Base-by-base conservation (phyloP, 2,113 vertebrate genomes). In the Apistogramma diplotaenia region DNA sequence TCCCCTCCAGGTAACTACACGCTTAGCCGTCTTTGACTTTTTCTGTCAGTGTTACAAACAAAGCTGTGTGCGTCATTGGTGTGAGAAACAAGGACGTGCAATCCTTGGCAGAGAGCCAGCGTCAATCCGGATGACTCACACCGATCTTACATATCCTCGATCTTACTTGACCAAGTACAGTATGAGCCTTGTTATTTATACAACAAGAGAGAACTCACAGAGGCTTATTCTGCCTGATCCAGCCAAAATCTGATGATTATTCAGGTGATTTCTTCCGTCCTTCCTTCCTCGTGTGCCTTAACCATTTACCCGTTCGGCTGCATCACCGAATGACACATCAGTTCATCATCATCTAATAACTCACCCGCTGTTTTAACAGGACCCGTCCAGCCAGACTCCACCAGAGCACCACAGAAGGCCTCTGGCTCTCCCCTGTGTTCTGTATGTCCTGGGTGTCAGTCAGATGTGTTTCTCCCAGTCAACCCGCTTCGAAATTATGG, bases 11-110 rank as follows among this genome's bases (percentile, higher is more conserved):
- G 79, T 61, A 29, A 31, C n/a, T 2, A 61, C 15, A 21, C 3
- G 8, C 70, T 76, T 9, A 31, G 54, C 65, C 6, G 25, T 76
- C 72, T 79, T 51, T 67, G 74, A 79, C 49, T 61, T 70, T 29
- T 59, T 58, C 19, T 73, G 72, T 59, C 75, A 37, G 59, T 31
- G 75, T 43, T 40, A 35, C 15, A 56, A 73, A 84, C 31, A 67
- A 76, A 88, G 76, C 73, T 21, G 49, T 18, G 33, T 4, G 29
- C 33, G 67, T 83, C 49, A 54, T 8, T 54, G 67, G 77, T 61
- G 71, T 73, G 57, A 75, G 73, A 62, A 75, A 62, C 74, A 25
- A 80, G 84, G 73, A 55, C 2, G 43, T 75, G 65, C 73, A 1
- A 16, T 43, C 29, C 65, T 51, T 70, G 65, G 43, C 25, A 3